A percentile compares a stretch with the other conserved stretches of the same genome.
Conservation (phyloP, 2,113 vertebrate species). For the Tetrao urogallus region DNA sequence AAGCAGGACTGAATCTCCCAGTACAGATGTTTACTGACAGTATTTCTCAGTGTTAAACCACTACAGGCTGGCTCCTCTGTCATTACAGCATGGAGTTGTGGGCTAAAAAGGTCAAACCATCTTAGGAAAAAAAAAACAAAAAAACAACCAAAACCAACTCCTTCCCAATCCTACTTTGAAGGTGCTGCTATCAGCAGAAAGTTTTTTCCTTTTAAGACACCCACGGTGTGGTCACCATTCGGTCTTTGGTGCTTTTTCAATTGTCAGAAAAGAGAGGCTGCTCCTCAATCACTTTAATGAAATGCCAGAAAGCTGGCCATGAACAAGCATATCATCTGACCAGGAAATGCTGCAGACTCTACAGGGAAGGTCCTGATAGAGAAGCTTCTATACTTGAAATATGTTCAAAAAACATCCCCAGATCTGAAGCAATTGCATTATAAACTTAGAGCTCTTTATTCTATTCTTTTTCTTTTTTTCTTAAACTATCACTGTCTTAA, state of each 20-base stretch:
- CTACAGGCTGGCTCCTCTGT: background rate
- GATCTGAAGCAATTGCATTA: background rate
- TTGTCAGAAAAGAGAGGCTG: constrained; percentile 20
- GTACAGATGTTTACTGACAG: background rate
- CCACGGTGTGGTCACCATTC: background rate
- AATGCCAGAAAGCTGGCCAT: constrained; percentile 3
- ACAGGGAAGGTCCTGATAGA: background rate
- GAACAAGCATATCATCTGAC: background rate
- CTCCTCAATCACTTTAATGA: constrained; percentile 34
- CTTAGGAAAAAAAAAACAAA: background rate
- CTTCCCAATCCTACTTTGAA: background rate
- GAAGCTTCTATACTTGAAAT: constrained; percentile 10
- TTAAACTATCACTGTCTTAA: background rate
- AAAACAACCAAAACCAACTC: background rate
- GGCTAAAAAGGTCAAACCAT: background rate
- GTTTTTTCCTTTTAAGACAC: background rate
- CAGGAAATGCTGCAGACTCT: constrained; percentile 15
- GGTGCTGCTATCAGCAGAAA: background rate
- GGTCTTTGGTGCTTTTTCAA: background rate
- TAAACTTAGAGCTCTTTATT: background rate
- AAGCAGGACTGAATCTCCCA: background rate
- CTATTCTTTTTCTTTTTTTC: background rate
- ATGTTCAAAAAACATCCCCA: background rate
- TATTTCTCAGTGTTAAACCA: background rate
- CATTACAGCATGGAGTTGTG: background rate